Conservation (phyloP, 2,797 vertebrate species). For the Myripristis murdjan region DNA sequence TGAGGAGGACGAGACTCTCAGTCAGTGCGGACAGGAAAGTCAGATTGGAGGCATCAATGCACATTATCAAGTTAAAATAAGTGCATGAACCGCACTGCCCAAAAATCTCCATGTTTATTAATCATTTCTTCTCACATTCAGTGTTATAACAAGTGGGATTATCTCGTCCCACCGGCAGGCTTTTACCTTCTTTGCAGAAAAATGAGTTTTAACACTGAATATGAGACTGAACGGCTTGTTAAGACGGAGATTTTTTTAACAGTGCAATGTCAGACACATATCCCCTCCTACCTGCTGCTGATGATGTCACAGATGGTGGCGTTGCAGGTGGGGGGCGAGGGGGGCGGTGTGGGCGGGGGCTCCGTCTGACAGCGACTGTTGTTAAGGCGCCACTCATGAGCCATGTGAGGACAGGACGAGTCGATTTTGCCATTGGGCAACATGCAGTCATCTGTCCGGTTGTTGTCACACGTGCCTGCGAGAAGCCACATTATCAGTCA, state of each 20-base stretch:
- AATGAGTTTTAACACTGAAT: no score
- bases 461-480: constrained; percentile 91
- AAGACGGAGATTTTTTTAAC: no score
- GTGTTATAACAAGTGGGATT: no score
- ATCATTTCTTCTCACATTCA: no score
- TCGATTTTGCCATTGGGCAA: constrained; percentile 81
- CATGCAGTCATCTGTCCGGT: constrained; percentile 87
- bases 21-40: constrained; percentile 13
- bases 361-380: constrained; percentile 54
- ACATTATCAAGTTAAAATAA: no score
- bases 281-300: constrained; percentile 63
- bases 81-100: no score
- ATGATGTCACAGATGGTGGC: constrained; percentile 73
- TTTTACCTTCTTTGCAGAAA: no score
- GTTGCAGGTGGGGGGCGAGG: neutral
- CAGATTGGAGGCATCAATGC: neutral
- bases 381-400: constrained; percentile 87
- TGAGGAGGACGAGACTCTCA: constrained; percentile 45
- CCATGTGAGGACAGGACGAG: constrained; percentile 85
- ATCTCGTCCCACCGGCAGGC: no score
- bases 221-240: no score
- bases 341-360: constrained; percentile 4
- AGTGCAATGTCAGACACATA: neutral
- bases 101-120: no score
- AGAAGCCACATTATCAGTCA: constrained; percentile 5